Percentiles rank a stretch among this genome's conserved stretches.
Evolutionary conservation across 1,140 invertebrate species (phyloP).

Genomic region (Temnothorax curvispinosus): DNA sequence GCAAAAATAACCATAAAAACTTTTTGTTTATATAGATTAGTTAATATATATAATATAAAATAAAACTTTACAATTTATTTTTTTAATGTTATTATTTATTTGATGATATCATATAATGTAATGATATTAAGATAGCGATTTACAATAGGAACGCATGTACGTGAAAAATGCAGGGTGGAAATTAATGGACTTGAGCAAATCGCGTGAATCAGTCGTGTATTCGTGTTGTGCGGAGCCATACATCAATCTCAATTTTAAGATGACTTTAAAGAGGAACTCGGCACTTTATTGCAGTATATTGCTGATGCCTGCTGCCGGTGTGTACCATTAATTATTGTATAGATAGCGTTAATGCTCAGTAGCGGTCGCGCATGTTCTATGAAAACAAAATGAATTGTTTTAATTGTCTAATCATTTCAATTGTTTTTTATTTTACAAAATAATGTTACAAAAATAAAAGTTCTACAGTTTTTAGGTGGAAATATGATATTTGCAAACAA

Average conservation of each 20-base stretch:
- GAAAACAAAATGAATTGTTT: neutral
- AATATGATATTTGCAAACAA: neutral
- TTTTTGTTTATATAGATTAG: too few species aligned
- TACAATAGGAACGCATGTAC: neutral
- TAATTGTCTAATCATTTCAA: neutral
- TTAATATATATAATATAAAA: neutral
- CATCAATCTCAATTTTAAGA: conserved; percentile 85
- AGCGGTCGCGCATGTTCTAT: neutral
- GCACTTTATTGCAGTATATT: conserved; percentile 88
- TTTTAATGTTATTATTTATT: neutral
- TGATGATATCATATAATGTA: neutral
- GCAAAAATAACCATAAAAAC: too few species aligned
- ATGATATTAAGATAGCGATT: neutral
- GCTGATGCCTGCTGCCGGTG: conserved; percentile 88
- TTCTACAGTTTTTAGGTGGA: neutral
- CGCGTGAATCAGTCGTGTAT: conserved; percentile 83
- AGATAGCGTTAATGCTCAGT: neutral
- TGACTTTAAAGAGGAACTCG: conserved; percentile 87
- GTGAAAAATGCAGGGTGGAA: conserved; percentile 87
- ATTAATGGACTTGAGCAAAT: conserved; percentile 81
- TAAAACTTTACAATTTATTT: neutral
- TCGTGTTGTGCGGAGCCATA: conserved; percentile 87
- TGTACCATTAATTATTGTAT: conserved; percentile 6
- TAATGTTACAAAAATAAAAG: neutral
- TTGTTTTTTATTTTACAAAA: neutral